These are phyloP conservation scores for Oeneis ivallda DNA, from an alignment of 2,888 invertebrate genomes.

Conservation along the genomic window DNA sequence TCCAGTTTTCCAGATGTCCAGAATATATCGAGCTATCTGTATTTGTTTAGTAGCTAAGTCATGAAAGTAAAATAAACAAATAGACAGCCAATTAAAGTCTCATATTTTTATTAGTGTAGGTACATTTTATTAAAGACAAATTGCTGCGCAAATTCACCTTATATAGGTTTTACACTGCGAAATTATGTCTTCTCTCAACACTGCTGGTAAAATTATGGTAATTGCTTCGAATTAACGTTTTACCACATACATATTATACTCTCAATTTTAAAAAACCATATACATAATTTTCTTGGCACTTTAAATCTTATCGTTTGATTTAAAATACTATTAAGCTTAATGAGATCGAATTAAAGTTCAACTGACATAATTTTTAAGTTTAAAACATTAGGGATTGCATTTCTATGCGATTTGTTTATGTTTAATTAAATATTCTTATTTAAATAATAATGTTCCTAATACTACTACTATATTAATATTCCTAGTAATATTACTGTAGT, in stretches of 20 bases:
- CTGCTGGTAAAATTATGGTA: slow-evolving; percentile 22
- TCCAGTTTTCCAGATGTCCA: too few relatives aligned
- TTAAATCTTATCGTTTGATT: slow-evolving; percentile 34
- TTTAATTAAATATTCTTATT: too few relatives aligned
- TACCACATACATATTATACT: slow-evolving; percentile 9
- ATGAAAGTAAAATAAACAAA: too few relatives aligned
- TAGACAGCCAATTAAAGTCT: too few relatives aligned
- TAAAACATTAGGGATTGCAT: background rate
- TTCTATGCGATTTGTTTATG: too few relatives aligned
- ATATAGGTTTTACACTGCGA: slow-evolving; percentile 25
- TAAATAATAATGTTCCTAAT: too few relatives aligned
- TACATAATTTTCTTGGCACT: slow-evolving; percentile 23
- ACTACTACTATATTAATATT: too few relatives aligned
- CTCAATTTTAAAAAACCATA: slow-evolving; percentile 29
- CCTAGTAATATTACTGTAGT: too few relatives aligned
- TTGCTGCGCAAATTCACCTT: slow-evolving; percentile 19
- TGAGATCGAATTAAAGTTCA: slow-evolving; percentile 20
- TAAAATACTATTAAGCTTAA: slow-evolving; percentile 31
- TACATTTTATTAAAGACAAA: background rate
- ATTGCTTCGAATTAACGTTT: slow-evolving; percentile 16
- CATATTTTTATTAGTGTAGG: background rate
- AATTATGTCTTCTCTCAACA: slow-evolving; percentile 33
- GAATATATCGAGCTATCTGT: too few relatives aligned
- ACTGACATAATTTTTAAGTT: slow-evolving; percentile 1
- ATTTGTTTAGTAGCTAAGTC: too few relatives aligned